Evolutionary conservation across 2,888 invertebrate species (phyloP), one percentile per base, ranked within the genome.

Genomic region (Thyatira batis): DNA sequence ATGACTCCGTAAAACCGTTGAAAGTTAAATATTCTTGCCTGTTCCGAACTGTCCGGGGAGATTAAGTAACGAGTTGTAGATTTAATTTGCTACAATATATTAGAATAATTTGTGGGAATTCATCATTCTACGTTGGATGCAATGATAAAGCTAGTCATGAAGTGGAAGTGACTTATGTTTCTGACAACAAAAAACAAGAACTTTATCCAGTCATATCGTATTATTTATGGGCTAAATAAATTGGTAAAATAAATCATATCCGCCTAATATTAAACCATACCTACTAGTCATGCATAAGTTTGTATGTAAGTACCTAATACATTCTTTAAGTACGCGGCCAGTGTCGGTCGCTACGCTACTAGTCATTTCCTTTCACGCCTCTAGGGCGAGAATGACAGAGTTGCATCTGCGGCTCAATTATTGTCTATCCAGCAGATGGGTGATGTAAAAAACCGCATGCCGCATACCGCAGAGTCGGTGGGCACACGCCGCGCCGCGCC

Each of bases 381-480:
- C 8, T 17, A 39, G 13, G 39, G 17, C 17, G 30, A 53, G 45
- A 44, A 5, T 45, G 55, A 45, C 60, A 59, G 49, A 48, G 48
- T 25, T 48, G 27, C 55, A 52, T 57, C 49, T 43, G 53, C 25
- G 52, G 67, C 70, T 69, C 78, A 76, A 80, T 77, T 70, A 77
- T 67, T 66, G 76, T 69, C 72, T 71, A 79, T 80, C 75, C 60
- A 63, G 69, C 70, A 80, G 78, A 80, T 80, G 75, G 71, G 67
- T 66, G 72, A 65, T 68, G 70, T 73, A 74, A 88, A 86, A 88
- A 89, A 82, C 83, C 79, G 68, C 85, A 84, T 82, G 74, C 82
- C 82, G 63, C 76, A 66, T 65, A 65, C 61, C 54, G 57, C 17
- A 39, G 39, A 39, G 33, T 13, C 33, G 33, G 39, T 39, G 39